Conservation (phyloP, 2,888 invertebrate species). For the Euzetes globulus region DNA sequence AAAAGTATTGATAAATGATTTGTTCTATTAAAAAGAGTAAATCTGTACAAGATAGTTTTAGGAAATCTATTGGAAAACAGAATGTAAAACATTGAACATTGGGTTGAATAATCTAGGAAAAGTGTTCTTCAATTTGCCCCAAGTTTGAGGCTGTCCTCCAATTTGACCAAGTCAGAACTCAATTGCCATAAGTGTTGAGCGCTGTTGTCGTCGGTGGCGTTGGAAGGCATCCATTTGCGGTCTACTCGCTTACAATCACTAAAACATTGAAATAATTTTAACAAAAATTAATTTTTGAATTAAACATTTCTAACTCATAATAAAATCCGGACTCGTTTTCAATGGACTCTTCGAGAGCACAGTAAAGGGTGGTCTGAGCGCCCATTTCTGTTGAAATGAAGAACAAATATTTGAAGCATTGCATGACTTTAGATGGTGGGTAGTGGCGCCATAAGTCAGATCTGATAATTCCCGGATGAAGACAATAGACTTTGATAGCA, state of each 20-base stretch:
- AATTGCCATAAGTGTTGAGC: conserved; percentile 41
- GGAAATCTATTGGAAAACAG: too few relatives aligned
- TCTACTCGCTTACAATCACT: too few relatives aligned
- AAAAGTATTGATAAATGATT: too few relatives aligned
- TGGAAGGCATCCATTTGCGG: too few relatives aligned
- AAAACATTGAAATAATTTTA: too few relatives aligned
- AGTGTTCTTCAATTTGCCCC: too few relatives aligned
- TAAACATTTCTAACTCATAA: conserved; percentile 38
- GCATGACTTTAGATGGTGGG: conserved; percentile 44
- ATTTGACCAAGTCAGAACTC: conserved; percentile 38
- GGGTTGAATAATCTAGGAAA: too few relatives aligned
- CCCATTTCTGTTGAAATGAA: conserved; percentile 47
- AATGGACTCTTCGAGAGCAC: conserved; percentile 49
- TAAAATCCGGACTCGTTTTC: conserved; percentile 46
- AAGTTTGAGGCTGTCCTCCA: conserved; percentile 39
- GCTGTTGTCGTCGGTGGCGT: conserved; percentile 38
- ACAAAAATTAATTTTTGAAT: too few relatives aligned
- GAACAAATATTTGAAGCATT: too few relatives aligned
- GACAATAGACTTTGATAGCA: conserved; percentile 44
- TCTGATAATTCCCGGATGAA: conserved; percentile 50
- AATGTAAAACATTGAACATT: too few relatives aligned
- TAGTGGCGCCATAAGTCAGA: conserved; percentile 47
- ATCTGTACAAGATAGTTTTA: too few relatives aligned
- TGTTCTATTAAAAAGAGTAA: too few relatives aligned
- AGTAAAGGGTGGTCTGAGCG: conserved; percentile 67